These are phyloP conservation scores for Pyrocephalus nanus DNA, from an alignment of 2,797 vertebrate species.

Conservation along the genomic window DNA sequence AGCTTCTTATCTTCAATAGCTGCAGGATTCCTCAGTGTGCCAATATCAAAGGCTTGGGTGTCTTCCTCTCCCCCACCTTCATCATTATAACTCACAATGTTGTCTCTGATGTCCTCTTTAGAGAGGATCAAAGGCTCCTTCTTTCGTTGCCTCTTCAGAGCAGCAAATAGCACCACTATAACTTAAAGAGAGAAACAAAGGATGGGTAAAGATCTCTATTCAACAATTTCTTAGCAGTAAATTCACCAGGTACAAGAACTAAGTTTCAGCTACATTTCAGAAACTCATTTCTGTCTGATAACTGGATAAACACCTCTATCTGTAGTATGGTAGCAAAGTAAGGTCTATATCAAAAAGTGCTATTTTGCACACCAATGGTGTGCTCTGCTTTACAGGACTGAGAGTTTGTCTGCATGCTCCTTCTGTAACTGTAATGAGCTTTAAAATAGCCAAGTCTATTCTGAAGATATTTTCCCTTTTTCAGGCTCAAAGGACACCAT, in stretches of 20 bases:
- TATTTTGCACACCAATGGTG: not conserved
- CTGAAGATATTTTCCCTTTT: not conserved
- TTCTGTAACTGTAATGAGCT: not conserved
- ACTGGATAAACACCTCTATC: not conserved
- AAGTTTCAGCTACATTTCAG: not conserved
- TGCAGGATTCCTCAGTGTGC: conserved; percentile 93
- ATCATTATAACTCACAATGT: conserved; percentile 98
- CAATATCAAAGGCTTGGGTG: conserved; percentile 98
- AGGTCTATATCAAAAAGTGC: not conserved
- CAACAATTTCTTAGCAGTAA: not conserved
- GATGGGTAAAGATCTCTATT: not conserved
- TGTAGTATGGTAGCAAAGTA: not conserved
- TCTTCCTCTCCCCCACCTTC: conserved; percentile 98
- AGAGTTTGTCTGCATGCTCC: not conserved
- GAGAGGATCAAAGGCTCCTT: conserved; percentile 98
- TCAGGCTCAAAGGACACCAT: not conserved
- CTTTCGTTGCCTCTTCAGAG: conserved; percentile 92
- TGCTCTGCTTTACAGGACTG: not conserved
- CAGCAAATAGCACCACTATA: conserved; percentile 96
- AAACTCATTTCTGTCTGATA: not conserved
- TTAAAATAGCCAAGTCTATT: not conserved
- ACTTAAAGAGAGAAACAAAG: conserved; percentile 76
- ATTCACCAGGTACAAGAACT: not conserved
- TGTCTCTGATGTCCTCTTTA: conserved; percentile 98
- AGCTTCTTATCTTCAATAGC: conserved; percentile 93